A percentile compares a stretch with the other conserved stretches of the same genome.
Evolutionary conservation across 92 coral and sea anemone species (phyloP).

Genomic region (Isaurus tuberculatus): DNA sequence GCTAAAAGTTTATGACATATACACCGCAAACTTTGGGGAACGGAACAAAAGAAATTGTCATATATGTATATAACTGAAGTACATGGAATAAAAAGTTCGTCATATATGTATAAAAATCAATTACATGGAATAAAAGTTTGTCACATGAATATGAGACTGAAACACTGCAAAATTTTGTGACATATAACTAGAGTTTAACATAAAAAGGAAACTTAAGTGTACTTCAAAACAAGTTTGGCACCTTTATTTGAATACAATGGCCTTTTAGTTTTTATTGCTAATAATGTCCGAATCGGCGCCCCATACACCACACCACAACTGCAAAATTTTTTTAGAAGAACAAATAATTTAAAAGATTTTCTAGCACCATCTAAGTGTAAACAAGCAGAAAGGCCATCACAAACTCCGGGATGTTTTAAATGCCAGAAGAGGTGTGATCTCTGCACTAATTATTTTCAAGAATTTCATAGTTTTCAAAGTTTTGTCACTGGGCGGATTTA

Average conservation of each 20-base stretch:
- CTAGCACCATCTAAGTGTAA: too few species aligned
- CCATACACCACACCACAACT: too few species aligned
- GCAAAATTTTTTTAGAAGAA: too few species aligned
- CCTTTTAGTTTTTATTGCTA: conserved; percentile 12
- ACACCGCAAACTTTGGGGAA: background rate
- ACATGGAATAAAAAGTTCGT: conserved; percentile 10
- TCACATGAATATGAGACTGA: background rate
- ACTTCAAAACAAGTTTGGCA: background rate
- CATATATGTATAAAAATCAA: background rate
- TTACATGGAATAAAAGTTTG: background rate
- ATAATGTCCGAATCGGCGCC: background rate
- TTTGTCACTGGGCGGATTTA: too few species aligned
- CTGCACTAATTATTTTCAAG: too few species aligned
- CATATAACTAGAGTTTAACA: conserved; percentile 20
- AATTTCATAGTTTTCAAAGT: too few species aligned
- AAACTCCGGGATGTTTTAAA: too few species aligned
- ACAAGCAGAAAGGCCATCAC: too few species aligned
- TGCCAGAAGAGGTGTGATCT: too few species aligned
- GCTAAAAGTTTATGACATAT: conserved; percentile 1
- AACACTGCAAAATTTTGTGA: conserved; percentile 28
- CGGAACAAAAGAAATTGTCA: background rate
- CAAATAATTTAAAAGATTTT: too few species aligned
- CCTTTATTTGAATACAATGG: conserved; percentile 4
- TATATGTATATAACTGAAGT: background rate
- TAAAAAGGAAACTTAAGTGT: background rate